Percentiles rank a stretch among this genome's conserved stretches.
Evolutionary conservation across 2,888 invertebrate genomes (phyloP).

Genomic region (Lasius platythorax): DNA sequence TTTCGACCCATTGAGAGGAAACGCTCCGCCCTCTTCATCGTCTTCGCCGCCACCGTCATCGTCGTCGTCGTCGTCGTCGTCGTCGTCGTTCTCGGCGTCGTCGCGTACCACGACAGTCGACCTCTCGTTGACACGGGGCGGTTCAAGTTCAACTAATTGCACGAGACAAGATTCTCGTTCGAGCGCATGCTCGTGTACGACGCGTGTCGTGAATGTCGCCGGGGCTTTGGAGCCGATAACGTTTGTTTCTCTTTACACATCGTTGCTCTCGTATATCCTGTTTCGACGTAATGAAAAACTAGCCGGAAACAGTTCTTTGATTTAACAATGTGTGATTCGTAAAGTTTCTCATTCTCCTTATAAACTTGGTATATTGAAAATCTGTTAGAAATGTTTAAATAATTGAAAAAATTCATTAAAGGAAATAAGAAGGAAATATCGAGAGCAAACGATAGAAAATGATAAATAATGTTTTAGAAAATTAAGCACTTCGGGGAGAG

Average conservation of each 20-base stretch:
- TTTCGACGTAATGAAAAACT: constrained; percentile 19
- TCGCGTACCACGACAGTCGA: constrained; percentile 34
- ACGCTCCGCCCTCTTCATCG: constrained; percentile 43
- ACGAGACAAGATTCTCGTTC: constrained; percentile 57
- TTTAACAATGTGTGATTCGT: not conserved
- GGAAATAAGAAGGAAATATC: not conserved
- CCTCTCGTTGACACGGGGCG: constrained; percentile 56
- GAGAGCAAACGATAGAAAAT: not conserved
- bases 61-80: constrained; percentile 31
- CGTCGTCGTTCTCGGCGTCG: constrained; percentile 12
- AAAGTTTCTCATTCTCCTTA: constrained; percentile 1
- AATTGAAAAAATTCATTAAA: not conserved
- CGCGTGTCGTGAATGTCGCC: constrained; percentile 9
- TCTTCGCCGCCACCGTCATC: constrained; percentile 31
- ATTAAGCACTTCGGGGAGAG: not conserved
- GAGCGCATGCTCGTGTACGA: constrained; percentile 30
- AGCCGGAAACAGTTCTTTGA: not conserved
- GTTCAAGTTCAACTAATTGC: constrained; percentile 63
- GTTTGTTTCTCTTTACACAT: constrained; percentile 33
- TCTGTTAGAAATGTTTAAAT: not conserved
- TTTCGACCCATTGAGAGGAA: constrained; percentile 69
- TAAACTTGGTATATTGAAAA: constrained; percentile 2
- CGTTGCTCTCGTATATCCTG: not conserved
- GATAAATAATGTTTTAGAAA: not conserved
- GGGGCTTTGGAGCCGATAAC: constrained; percentile 17